A percentile compares a stretch with the other conserved stretches of the same genome.
Conservation (phyloP, 1,140 invertebrate genomes). For the Heliconius eleuchia region DNA sequence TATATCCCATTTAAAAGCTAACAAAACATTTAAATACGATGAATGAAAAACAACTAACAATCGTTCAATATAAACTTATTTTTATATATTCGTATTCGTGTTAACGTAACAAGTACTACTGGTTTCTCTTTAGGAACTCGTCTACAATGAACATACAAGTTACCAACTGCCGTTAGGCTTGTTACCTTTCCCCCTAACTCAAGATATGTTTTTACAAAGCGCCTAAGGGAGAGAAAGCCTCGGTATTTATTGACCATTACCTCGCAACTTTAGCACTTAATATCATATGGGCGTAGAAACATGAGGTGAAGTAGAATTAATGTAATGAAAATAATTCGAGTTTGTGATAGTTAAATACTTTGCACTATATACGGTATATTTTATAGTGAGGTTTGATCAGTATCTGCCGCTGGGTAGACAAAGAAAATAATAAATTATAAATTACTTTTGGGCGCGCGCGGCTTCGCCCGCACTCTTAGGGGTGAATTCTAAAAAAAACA, state of each 20-base stretch:
- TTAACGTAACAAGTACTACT: not conserved
- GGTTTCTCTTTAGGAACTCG: not conserved
- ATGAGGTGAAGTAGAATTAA: not conserved
- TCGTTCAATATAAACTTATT: no score
- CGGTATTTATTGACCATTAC: conserved; percentile 12
- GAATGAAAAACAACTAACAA: no score
- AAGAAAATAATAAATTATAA: no score
- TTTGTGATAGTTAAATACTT: not conserved
- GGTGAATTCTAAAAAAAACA: no score
- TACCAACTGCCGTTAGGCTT: conserved; percentile 3
- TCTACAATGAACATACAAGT: conserved; percentile 4
- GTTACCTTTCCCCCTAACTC: conserved; percentile 4
- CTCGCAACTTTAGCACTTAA: conserved; percentile 10
- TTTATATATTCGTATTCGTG: no score
- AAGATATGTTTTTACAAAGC: conserved; percentile 8
- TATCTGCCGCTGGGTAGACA: not conserved
- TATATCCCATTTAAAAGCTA: no score
- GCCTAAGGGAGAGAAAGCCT: not conserved
- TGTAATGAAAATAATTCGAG: conserved; percentile 3
- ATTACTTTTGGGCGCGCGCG: no score
- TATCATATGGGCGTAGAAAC: conserved; percentile 7
- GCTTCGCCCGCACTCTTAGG: no score
- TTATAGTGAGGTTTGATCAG: no score
- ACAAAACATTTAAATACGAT: no score
- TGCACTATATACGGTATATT: no score